Evolutionary conservation across 2,797 vertebrate genomes (phyloP).

Genomic region (Eospalax fontanierii): DNA sequence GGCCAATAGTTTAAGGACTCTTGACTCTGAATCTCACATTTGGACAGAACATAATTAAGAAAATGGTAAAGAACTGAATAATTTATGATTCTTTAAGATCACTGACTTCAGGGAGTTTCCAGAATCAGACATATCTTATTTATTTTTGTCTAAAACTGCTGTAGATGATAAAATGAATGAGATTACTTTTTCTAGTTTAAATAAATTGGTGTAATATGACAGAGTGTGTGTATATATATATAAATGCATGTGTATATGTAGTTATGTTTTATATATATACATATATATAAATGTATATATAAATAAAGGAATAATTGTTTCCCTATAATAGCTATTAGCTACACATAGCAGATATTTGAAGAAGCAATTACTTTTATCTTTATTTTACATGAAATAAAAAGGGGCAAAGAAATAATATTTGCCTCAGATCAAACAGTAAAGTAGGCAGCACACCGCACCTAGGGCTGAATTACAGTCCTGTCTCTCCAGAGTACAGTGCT

Average conservation of each 20-base stretch:
- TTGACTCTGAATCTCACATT: constrained; percentile 22
- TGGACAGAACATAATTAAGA: constrained; percentile 65
- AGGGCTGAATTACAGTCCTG: constrained; percentile 15
- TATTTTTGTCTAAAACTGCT: background rate
- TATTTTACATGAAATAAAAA: constrained; percentile 52
- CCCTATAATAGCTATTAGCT: background rate
- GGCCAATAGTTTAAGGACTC: constrained; percentile 28
- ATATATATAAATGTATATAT: background rate
- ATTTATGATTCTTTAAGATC: background rate
- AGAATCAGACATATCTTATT: background rate
- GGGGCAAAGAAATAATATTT: constrained; percentile 20
- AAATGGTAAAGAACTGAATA: constrained; percentile 64
- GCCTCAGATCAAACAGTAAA: background rate
- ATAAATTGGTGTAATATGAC: background rate
- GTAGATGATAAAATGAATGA: background rate
- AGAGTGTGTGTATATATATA: background rate
- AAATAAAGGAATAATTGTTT: background rate
- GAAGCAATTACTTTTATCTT: background rate
- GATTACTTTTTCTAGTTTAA: constrained; percentile 28
- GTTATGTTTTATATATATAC: background rate
- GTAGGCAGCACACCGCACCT: background rate
- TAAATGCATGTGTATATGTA: background rate
- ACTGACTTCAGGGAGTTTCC: background rate
- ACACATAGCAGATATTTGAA: background rate
- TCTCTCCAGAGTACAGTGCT: background rate